Base-by-base conservation (phyloP, 2,888 invertebrate genomes). In the Sarcophaga carnaria region DNA sequence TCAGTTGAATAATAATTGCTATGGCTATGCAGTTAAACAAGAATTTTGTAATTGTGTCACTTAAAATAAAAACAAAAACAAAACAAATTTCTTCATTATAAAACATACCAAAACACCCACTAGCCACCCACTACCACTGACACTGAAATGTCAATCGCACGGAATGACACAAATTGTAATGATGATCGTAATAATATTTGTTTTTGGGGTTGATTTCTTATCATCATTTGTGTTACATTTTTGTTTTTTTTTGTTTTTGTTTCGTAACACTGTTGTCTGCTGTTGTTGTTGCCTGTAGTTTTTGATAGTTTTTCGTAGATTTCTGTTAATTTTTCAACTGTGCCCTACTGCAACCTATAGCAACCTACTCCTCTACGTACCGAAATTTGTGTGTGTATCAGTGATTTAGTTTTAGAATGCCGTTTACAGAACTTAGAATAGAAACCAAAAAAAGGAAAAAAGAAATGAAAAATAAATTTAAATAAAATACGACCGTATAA, bases 101-200 rank as follows among this genome's bases (percentile, higher is more conserved):
- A 54, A 54, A 54, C 17, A 14, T 45, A 17, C 45, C n/a, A 45
- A 3, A 37, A 25, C 27, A 66, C 3, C 47, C 83, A 71, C 80
- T 10, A 37, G 0, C 8, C 37, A 37, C 8, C 37, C 37, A 37
- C 83, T 76, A 62, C 83, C 67, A 80, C 71, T 80, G 86, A 80
- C 86, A 86, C 71, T 86, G 86, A 86, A 69, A 64, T 80, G 86
- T 83, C 83, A 80, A 59, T 27, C 63, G 69, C 83, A 86, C 71
- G 83, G 64, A n/a, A 45, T 64, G 64, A 64, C 79, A 79, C 75
- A 75, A 82, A 59, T 74, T 72, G 8, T 8, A 37, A 17, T 78
- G 72, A 66, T 74, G 76, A 82, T 83, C 86, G 54, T 83, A 82
- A 85, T 71, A 69, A 80, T 80, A 83, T 83, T 74, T 83, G 20